Conservation (phyloP, 2,888 invertebrate species). For the Zonitis immaculata region DNA sequence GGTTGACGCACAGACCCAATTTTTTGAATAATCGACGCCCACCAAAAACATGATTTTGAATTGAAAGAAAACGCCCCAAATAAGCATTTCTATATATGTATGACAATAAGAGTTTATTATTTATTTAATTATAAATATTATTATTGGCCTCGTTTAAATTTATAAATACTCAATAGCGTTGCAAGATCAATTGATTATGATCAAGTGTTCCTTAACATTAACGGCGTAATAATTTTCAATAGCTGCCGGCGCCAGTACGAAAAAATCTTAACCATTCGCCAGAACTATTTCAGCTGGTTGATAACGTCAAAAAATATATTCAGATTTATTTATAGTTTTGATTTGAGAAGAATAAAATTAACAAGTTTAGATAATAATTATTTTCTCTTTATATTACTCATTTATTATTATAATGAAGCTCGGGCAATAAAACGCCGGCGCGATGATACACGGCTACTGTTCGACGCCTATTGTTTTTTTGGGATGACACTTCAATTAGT, state of each 20-base stretch:
- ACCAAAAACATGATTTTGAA: neutral
- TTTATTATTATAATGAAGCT: too few relatives aligned
- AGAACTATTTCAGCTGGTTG: neutral
- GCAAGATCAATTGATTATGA: constrained; percentile 19
- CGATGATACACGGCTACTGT: constrained; percentile 28
- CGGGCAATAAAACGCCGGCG: constrained; percentile 29
- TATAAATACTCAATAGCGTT: constrained; percentile 18
- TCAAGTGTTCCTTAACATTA: constrained; percentile 19
- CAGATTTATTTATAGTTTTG: constrained; percentile 12
- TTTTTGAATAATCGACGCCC: constrained; percentile 8
- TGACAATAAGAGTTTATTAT: too few relatives aligned
- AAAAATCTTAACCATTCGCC: constrained; percentile 10
- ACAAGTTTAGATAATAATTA: neutral
- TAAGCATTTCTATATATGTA: too few relatives aligned
- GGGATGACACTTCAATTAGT: constrained; percentile 18
- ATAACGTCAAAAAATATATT: constrained; percentile 5
- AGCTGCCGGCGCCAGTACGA: constrained; percentile 22
- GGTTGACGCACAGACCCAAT: constrained; percentile 18
- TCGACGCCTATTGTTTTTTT: constrained; percentile 28
- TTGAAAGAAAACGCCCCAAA: neutral
- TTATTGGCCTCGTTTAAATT: constrained; percentile 22
- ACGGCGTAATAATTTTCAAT: constrained; percentile 25
- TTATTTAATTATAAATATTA: too few relatives aligned
- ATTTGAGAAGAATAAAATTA: constrained; percentile 9
- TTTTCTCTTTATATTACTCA: neutral